Evolutionary conservation across 2,797 vertebrate species (phyloP), one percentile per base, ranked within the genome.

Genomic region (Gadopsis bispinosus): DNA sequence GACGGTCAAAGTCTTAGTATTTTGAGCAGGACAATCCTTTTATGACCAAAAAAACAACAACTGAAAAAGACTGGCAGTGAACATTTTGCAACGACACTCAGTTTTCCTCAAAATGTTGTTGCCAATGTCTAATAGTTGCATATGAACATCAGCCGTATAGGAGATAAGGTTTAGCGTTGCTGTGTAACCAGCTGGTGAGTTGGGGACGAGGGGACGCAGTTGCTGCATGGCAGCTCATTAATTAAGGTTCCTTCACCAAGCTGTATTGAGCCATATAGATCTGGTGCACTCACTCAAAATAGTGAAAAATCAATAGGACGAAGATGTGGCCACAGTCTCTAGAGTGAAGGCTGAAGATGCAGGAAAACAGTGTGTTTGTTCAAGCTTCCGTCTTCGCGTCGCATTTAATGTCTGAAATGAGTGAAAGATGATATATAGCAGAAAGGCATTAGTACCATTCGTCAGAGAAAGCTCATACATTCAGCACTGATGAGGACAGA

Each of bases 251-350:
- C 76, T 80, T 63, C 69, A 60, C 37, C 33, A 14, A 35, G 48
- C 58, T 35, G 47, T 79, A 85, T 84, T 85, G 88, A 89, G 26
- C 76, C 48, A 17, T 70, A 93, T 92, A 85, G 88, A 93, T 91
- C 17, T n/a, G 67, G 73, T 78, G 86, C 75, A 75, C 60, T 62
- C 60, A 14, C 80, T 87, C 77, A 80, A 84, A 89, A 81, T 51
- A 79, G 73, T 70, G 26, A 26, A 26, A 26, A 26, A 26, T 85
- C 77, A 87, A 87, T 87, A 76, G 62, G 68, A 60, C 43, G 73
- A 53, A 65, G 69, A 79, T 77, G 63, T 68, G 73, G 61, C 71
- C 48, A 33, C 60, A 13, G 64, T 77, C 82, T 70, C 45, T 14
- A 4, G 65, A 35, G 72, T 17, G 59, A 70, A 54, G 60, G 31